Base-by-base conservation (phyloP, 2,888 invertebrate genomes). In the Eristalinus aeneus region DNA sequence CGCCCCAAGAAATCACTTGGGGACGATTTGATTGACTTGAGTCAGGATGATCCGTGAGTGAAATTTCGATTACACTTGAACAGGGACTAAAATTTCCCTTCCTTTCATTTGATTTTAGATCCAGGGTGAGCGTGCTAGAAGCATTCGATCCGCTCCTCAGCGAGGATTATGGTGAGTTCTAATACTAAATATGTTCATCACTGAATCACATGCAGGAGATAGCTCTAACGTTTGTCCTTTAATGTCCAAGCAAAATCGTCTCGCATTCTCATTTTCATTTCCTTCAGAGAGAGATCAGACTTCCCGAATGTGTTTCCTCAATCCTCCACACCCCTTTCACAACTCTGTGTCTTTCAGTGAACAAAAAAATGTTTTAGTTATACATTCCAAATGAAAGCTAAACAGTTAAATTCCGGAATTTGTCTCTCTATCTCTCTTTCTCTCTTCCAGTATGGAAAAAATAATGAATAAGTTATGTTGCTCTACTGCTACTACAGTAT, bases 71-170 rank as follows among this genome's bases (percentile, higher is more conserved):
- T 39, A 10, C 1, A 56, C n/a, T n/a, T n/a, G n/a, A n/a, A n/a
- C n/a, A n/a, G 27, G 2, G 27, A 27, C 5, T 27, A 5, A 27
- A 27, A 2, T 27, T 27, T 27, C 27, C 27, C 67, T 68, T 32
- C 72, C 11, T 54, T 76, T 73, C 16, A n/a, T n/a, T n/a, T n/a
- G 16, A 8, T 89, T 91, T 2, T 76, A 93, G 93, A 69, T 91
- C 92, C 1, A 91, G 92, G 60, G 92, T 93, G n/a, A 93, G 92
- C 74, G 92, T 97, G 90, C 93, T 97, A 90, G 97, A 97, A 92
- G 97, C 97, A 86, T 97, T 97, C 92, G 97, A 97, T 94, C 97
- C 97, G 64, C 94, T 97, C 91, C 93, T 96, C 63, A 93, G 93
- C 90, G 93, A 94, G 90, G 95, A 95, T 75, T 83, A 85, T 72